These are phyloP conservation scores for Dinothrombium tinctorium DNA, from an alignment of 1,140 invertebrate genomes.

Conservation along the genomic window DNA sequence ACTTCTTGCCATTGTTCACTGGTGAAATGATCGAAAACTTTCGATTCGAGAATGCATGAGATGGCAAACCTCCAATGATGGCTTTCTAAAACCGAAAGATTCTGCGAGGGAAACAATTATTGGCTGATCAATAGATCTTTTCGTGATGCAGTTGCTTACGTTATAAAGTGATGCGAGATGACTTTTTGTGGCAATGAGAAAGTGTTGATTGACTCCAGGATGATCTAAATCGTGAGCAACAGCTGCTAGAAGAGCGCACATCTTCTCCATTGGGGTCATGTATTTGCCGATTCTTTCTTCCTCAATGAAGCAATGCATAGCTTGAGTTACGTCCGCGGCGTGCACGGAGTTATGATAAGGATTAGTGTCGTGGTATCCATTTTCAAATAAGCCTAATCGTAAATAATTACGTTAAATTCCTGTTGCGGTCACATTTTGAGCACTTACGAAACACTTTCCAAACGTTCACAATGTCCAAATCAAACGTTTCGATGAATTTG, in stretches of 20 bases:
- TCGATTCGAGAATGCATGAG: slow-evolving; percentile 55
- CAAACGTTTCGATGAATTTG: slow-evolving; percentile 54
- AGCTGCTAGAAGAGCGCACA: slow-evolving; percentile 69
- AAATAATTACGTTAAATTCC: background rate
- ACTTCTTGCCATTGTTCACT: slow-evolving; percentile 23
- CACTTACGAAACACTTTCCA: slow-evolving; percentile 66
- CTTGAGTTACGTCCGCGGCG: slow-evolving; percentile 81
- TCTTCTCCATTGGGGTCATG: slow-evolving; percentile 51
- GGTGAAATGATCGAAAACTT: slow-evolving; percentile 39
- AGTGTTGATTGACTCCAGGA: slow-evolving; percentile 76
- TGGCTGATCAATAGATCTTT: background rate
- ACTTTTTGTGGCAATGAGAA: slow-evolving; percentile 66
- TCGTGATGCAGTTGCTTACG: slow-evolving; percentile 25
- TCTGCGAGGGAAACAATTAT: slow-evolving; percentile 28
- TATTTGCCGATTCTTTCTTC: slow-evolving; percentile 37
- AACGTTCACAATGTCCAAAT: slow-evolving; percentile 51
- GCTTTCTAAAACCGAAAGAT: slow-evolving; percentile 73
- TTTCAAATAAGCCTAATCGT: slow-evolving; percentile 50
- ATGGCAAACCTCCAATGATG: slow-evolving; percentile 74
- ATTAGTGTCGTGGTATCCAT: slow-evolving; percentile 73
- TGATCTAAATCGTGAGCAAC: slow-evolving; percentile 83
- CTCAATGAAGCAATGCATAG: slow-evolving; percentile 77
- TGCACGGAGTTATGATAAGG: slow-evolving; percentile 87
- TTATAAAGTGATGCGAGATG: slow-evolving; percentile 62
- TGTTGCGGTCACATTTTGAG: background rate